A percentile compares a stretch with the other conserved stretches of the same genome.
phyloP scores from a whole-genome alignment of 2,888 invertebrate species.

The Athalia circularis region DNA sequence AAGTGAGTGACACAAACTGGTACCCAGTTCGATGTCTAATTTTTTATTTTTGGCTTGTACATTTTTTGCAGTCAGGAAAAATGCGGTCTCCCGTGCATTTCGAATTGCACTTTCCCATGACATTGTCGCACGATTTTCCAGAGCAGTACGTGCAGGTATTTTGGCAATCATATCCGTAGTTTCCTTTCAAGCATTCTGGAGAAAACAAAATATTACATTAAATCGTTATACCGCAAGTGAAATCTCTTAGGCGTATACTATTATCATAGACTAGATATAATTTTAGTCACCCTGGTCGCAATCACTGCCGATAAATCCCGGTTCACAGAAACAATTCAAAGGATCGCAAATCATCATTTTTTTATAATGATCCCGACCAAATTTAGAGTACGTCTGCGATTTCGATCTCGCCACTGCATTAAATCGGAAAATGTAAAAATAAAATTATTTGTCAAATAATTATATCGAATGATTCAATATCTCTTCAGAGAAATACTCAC shows the following conservation, averaged over 20 bases:
- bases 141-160: not conserved
- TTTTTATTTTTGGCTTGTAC: not conserved
- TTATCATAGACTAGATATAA: not conserved
- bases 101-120: not conserved
- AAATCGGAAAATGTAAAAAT: too few species aligned
- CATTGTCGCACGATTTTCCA: not conserved
- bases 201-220: not conserved
- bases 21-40: not conserved
- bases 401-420: too few species aligned
- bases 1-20: too few species aligned
- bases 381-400: too few species aligned
- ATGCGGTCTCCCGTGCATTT: not conserved
- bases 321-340: not conserved
- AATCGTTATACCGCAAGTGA: not conserved
- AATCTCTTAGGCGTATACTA: not conserved
- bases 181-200: not conserved
- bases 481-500: too few species aligned
- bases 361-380: too few species aligned
- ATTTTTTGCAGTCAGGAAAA: not conserved
- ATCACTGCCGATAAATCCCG: not conserved
- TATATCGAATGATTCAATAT: too few species aligned
- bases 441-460: too few species aligned
- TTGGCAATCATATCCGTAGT: constrained; percentile 7
- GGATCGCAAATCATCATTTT: not conserved
- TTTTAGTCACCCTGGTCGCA: constrained; percentile 7